Evolutionary conservation across 2,113 vertebrate species (phyloP).

Genomic region (Lanius collurio): DNA sequence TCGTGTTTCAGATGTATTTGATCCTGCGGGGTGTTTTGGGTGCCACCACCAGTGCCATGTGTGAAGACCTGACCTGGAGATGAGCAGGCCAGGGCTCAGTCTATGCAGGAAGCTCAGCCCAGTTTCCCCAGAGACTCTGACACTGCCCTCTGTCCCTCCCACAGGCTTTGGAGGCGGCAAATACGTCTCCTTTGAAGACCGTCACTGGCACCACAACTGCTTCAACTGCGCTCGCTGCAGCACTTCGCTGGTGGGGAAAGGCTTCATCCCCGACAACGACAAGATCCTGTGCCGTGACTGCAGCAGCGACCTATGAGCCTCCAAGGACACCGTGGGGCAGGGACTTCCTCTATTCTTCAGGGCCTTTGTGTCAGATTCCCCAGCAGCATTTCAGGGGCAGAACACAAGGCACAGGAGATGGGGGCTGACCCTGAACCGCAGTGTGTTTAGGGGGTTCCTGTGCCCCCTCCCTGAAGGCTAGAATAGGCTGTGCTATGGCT

Average conservation of each 20-base stretch:
- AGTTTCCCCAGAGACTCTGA: background rate
- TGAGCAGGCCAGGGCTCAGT: accelerated
- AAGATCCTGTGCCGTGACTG: slow-evolving; percentile 93
- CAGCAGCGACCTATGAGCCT: slow-evolving; percentile 85
- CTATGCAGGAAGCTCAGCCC: background rate
- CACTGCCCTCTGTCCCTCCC: background rate
- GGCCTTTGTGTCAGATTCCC: background rate
- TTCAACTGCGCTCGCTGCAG: slow-evolving; percentile 93
- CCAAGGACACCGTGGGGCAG: background rate
- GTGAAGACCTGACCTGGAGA: background rate
- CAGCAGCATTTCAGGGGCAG: background rate
- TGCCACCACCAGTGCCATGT: accelerated
- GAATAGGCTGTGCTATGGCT: background rate
- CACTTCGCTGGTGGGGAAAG: slow-evolving; percentile 91
- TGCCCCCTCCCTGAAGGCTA: background rate
- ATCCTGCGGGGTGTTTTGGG: background rate
- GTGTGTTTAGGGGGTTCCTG: background rate
- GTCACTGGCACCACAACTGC: slow-evolving; percentile 97
- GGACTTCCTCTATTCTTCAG: background rate
- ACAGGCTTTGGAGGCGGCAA: slow-evolving; percentile 95
- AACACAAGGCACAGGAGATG: background rate
- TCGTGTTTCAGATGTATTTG: accelerated
- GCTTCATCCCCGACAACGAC: slow-evolving; percentile 89
- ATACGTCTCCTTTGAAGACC: slow-evolving; percentile 97
- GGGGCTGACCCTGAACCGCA: background rate